Evolutionary conservation across 35 echinoderm and acorn worm genomes (phyloP), one percentile per base, ranked within the genome.

Genomic region (Lytechinus pictus): DNA sequence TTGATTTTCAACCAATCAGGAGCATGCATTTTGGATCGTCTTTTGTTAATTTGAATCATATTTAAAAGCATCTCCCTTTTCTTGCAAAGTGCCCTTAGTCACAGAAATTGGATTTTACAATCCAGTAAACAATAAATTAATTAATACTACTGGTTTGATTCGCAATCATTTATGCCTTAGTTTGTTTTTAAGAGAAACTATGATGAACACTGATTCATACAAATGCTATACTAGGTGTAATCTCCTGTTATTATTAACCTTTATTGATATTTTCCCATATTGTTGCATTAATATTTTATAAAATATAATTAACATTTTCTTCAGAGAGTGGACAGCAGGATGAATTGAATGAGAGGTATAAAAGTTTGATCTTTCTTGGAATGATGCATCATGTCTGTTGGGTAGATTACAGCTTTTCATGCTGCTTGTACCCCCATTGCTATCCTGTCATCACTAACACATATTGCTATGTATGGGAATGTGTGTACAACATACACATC

Each of bases 301-400:
- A 79, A 79, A 79, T 79, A 1, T n/a, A 79, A 24, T 79, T 24
- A 79, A n/a, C 66, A 44, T 79, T 24, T 79, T 79, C 66, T 16
- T 16, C 19, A 79, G 66, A 16, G n/a, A 79, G 66, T 79, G 66
- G 14, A 79, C 66, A 24, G 66, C 88, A 90, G n/a, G 88, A 90
- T 90, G 88, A 90, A 52, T 90, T 90, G 29, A 24, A 54, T 95
- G 51, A 72, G 53, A 79, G 66, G 66, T 95, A 79, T 53, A 79
- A 79, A 79, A 79, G 66, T 79, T 79, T 91, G 21, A 91, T 53
- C 8, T 91, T 91, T 91, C 89, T 53, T 91, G 66, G 66, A 79
- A 24, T 79, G 66, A 79, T 79, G 66, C 66, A 79, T 79, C 66
- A 79, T 79, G 66, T 24, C n/a, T 79, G 66, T 79, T 24, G 19